These are phyloP conservation scores for Graptemys geographica DNA, from an alignment of 2,797 vertebrate species.

Conservation along the genomic window DNA sequence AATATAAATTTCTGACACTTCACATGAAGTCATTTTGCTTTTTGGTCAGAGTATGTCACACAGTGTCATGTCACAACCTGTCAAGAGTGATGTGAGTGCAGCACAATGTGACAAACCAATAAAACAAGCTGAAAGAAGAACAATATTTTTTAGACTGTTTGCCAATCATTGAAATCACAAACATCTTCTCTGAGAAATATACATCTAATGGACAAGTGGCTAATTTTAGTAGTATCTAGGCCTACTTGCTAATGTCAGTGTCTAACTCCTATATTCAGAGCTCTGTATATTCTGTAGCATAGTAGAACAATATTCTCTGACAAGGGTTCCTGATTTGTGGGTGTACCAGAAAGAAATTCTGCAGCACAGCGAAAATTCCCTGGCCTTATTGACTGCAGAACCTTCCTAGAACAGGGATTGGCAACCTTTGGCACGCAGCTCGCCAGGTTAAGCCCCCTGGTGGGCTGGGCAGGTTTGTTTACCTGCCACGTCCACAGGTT, in stretches of 20 bases:
- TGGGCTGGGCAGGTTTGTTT: no score
- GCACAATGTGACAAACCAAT: conserved; percentile 54
- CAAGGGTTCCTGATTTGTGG: neutral
- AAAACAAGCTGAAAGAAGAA: conserved; percentile 25
- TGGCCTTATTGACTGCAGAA: neutral
- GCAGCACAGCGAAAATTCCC: neutral
- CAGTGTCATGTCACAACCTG: conserved; percentile 10
- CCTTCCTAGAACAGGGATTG: neutral
- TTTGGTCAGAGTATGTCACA: conserved; percentile 36
- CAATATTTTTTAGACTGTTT: conserved; percentile 65
- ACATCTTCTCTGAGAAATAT: conserved; percentile 23
- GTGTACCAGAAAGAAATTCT: fast-evolving
- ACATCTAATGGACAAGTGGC: neutral
- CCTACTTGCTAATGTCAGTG: neutral
- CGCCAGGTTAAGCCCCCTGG: no score
- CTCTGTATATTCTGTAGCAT: neutral
- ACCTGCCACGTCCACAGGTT: no score
- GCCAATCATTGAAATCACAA: neutral
- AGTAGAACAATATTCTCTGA: neutral
- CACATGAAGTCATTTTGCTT: conserved; percentile 9
- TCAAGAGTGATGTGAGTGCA: neutral
- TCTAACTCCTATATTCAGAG: neutral
- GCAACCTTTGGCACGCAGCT: no score
- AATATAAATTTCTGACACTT: conserved; percentile 55
- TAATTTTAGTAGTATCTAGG: conserved; percentile 26